Evolutionary conservation across 2,888 invertebrate species (phyloP).

Genomic region (Meloe dianella): DNA sequence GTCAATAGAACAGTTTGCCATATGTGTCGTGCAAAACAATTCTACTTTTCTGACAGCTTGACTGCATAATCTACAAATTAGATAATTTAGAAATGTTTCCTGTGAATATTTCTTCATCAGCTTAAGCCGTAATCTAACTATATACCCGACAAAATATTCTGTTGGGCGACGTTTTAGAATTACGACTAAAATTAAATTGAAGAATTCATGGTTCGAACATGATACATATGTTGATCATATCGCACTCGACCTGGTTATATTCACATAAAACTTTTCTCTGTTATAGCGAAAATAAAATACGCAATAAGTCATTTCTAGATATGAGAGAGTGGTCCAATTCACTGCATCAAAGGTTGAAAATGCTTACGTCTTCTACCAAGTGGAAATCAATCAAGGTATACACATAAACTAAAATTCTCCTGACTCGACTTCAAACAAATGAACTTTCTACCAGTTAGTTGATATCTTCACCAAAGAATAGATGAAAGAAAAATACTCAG

Average conservation of each 20-base stretch:
- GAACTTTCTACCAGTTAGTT: not conserved
- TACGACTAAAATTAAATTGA: not conserved
- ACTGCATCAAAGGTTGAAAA: not conserved
- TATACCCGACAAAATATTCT: not conserved
- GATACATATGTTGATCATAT: too few relatives aligned
- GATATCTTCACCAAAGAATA: not conserved
- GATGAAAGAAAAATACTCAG: not conserved
- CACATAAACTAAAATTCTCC: not conserved
- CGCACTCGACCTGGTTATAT: not conserved
- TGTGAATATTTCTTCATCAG: not conserved
- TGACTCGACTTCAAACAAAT: slow-evolving; percentile 1
- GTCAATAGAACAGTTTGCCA: not conserved
- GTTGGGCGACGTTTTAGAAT: not conserved
- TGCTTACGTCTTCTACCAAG: not conserved
- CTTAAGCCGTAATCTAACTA: not conserved
- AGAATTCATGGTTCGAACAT: not conserved
- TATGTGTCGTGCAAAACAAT: not conserved
- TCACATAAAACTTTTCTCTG: not conserved
- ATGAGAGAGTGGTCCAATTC: not conserved
- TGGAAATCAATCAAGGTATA: not conserved
- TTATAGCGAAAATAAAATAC: not conserved
- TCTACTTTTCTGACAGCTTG: not conserved
- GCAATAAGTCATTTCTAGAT: not conserved
- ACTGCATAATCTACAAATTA: not conserved
- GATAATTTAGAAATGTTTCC: not conserved